phyloP scores from a whole-genome alignment of 1,140 invertebrate genomes.

The Drosophila santomea region DNA sequence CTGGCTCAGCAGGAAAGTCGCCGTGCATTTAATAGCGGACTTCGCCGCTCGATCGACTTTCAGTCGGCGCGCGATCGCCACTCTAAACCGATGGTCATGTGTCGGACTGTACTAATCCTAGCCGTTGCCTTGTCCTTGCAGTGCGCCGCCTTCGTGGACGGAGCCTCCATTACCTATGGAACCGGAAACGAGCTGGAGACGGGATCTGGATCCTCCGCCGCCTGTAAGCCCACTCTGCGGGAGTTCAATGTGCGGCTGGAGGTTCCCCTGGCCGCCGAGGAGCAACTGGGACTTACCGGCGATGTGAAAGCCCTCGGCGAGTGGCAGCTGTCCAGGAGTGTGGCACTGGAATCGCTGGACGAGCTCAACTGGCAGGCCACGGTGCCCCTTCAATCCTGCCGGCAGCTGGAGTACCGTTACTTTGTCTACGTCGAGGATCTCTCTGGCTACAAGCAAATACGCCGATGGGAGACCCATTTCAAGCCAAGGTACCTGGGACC shows the following conservation, averaged over 20 bases:
- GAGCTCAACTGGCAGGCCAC: conserved; percentile 84
- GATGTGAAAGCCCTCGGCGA: conserved; percentile 84
- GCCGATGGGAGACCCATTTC: conserved; percentile 91
- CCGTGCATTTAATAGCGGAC: conserved; percentile 32
- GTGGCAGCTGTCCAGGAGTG: conserved; percentile 84
- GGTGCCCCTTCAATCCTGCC: conserved; percentile 86
- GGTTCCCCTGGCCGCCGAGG: conserved; percentile 66
- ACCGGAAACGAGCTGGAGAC: conserved; percentile 60
- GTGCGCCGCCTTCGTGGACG: conserved; percentile 69
- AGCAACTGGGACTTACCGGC: conserved; percentile 85
- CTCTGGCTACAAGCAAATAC: conserved; percentile 85
- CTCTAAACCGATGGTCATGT: conserved; percentile 35
- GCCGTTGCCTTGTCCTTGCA: conserved; percentile 60
- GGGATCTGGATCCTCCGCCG: conserved; percentile 7
- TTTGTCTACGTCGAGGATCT: conserved; percentile 86
- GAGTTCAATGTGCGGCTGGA: conserved; percentile 67
- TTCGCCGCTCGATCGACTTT: conserved; percentile 9
- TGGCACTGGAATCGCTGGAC: conserved; percentile 72
- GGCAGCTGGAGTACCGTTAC: conserved; percentile 89
- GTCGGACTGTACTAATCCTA: conserved; percentile 57
- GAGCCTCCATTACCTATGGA: conserved; percentile 45
- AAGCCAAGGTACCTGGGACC: conserved; percentile 85
- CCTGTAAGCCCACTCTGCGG: conserved; percentile 59
- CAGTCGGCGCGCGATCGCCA: conserved; percentile 46
- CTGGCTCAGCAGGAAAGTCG: conserved; percentile 18